Evolutionary conservation across 2,113 vertebrate genomes (phyloP).

Genomic region (Archocentrus centrarchus): DNA sequence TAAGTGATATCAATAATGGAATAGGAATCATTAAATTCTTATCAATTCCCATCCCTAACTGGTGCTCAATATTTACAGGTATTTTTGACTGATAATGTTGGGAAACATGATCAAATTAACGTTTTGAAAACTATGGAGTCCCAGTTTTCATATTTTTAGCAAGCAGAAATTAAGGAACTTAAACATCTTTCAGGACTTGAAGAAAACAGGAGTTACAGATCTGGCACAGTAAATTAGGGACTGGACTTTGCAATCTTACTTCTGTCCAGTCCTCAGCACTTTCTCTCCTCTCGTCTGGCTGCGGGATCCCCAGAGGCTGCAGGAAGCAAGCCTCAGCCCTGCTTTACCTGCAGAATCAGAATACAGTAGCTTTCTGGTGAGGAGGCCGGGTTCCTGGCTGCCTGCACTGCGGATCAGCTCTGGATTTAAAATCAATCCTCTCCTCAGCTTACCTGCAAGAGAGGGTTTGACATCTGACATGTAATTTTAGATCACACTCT

Average conservation of each 20-base stretch:
- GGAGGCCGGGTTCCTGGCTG: background rate
- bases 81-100: too few species aligned
- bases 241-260: background rate
- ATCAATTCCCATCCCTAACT: too few species aligned
- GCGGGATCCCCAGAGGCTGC: constrained; percentile 19
- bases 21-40: too few species aligned
- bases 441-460: background rate
- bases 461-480: background rate
- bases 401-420: background rate
- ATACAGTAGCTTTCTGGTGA: background rate
- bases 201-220: background rate
- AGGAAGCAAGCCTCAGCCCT: constrained; percentile 17
- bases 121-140: too few species aligned
- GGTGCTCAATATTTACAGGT: too few species aligned
- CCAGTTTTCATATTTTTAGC: too few species aligned
- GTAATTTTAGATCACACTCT: background rate
- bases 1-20: too few species aligned
- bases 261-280: background rate
- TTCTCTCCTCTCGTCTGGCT: background rate
- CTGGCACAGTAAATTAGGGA: background rate
- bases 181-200: background rate
- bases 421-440: background rate
- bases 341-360: constrained; percentile 23
- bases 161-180: background rate
- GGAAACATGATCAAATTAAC: too few species aligned